Base-by-base conservation (phyloP, 1,140 invertebrate species). In the Drosophila insularis region DNA sequence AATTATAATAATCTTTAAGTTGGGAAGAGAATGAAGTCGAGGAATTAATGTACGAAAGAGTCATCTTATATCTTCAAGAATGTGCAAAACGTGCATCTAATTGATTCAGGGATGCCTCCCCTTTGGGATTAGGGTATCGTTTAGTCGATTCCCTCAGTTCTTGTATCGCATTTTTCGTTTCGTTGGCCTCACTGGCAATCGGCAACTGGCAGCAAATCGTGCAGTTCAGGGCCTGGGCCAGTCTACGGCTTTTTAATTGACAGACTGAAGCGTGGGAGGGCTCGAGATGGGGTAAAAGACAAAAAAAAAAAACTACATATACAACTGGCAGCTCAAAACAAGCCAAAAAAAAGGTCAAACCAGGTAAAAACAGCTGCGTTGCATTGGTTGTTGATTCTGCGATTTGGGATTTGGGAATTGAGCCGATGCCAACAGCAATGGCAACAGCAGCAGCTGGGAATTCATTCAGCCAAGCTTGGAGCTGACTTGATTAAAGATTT, bases 401-500 rank as follows among this genome's bases (percentile, higher is more conserved):
- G 75, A 75, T 68, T 75, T 61, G 59, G 70, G 65, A 56, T 71
- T 63, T 79, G 59, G 37, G 37, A 61, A 27, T 67, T 70, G 62
- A 68, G 65, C 39, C 14, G 40, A 43, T 56, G 58, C 46, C 63
- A 67, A 37, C 17, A 21, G 43, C 43, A 21, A 8, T 13, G 3
- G 35, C 35, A 35, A 17, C 39, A 56, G 37, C 73, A 71, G 67
- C 78, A 80, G 81, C 64, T 85, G 70, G 61, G 39, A 71, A 62
- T 72, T 74, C 78, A 72, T 55, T 69, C 46, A 64, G 74, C 63
- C 71, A 58, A 68, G 66, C 35, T 43, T 43, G 13, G 32, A 17
- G 66, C 54, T 56, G 69, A 73, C 73, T 84, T 77, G 81, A 84
- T 84, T 84, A 80, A 84, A 85, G 81, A 84, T 84, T 85, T 84